Evolutionary conservation across 2,113 vertebrate genomes (phyloP).

Genomic region (Burhinus oedicnemus): DNA sequence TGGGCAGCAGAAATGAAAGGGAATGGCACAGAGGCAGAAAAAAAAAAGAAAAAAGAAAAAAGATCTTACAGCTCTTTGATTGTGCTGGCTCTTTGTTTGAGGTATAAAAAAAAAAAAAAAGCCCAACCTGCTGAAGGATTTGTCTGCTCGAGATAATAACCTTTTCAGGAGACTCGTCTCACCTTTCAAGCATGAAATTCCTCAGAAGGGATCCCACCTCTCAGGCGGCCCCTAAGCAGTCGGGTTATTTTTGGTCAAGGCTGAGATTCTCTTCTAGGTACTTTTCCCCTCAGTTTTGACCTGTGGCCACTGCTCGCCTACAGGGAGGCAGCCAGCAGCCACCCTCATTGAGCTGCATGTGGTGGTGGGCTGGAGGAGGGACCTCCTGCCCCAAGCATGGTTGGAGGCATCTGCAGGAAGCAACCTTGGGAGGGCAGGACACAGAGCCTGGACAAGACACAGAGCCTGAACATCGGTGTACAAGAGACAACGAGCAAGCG

Average conservation of each 20-base stretch:
- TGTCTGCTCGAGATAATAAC: constrained; percentile 59
- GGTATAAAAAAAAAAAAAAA: constrained; percentile 19
- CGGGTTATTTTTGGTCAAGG: background rate
- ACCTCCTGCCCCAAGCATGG: rapidly evolving
- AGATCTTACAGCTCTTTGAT: constrained; percentile 62
- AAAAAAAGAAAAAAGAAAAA: background rate
- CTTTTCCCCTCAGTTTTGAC: background rate
- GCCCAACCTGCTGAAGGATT: constrained; percentile 61
- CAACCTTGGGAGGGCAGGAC: no score
- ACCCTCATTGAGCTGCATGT: rapidly evolving
- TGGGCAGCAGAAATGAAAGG: constrained; percentile 69
- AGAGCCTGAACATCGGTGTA: rapidly evolving
- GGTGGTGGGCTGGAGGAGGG: background rate
- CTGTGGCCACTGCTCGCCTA: rapidly evolving
- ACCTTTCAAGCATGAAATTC: constrained; percentile 63
- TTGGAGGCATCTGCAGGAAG: background rate
- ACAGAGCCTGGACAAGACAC: background rate
- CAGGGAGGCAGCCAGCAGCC: background rate
- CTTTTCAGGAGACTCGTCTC: constrained; percentile 55
- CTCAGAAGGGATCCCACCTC: constrained; percentile 32
- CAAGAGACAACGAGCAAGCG: background rate
- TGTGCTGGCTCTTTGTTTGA: constrained; percentile 52
- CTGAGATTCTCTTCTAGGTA: background rate
- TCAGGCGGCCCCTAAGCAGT: background rate
- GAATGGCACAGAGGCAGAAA: constrained; percentile 33